A percentile compares a stretch with the other conserved stretches of the same genome.
phyloP scores from a whole-genome alignment of 1,140 invertebrate genomes.

The Drosophila pandora region DNA sequence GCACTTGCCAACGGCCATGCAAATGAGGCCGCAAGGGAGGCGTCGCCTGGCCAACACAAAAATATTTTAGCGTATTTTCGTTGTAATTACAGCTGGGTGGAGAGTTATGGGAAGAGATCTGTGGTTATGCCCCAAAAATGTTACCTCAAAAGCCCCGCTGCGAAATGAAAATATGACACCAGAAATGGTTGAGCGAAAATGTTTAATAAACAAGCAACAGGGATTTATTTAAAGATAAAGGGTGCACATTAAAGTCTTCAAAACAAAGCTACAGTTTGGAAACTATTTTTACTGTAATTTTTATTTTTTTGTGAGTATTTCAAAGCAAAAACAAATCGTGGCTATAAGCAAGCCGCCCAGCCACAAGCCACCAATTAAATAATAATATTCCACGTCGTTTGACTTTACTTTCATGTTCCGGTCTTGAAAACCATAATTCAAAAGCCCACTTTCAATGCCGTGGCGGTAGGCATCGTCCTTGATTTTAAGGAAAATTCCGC shows the following conservation, averaged over 20 bases:
- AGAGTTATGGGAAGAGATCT: slow-evolving; percentile 23
- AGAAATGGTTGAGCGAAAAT: not conserved
- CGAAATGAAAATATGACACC: slow-evolving; percentile 14
- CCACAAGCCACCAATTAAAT: slow-evolving; percentile 44
- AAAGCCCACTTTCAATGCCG: slow-evolving; percentile 55
- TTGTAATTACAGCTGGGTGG: slow-evolving; percentile 31
- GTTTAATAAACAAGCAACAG: not conserved
- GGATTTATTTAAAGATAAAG: no score
- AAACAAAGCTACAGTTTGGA: not conserved
- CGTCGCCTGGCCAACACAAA: slow-evolving; percentile 22
- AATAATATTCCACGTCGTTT: slow-evolving; percentile 62
- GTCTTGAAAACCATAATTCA: slow-evolving; percentile 35
- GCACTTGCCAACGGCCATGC: slow-evolving; percentile 57
- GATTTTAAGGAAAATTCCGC: slow-evolving; percentile 57
- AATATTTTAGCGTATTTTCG: slow-evolving; percentile 41
- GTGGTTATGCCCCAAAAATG: not conserved
- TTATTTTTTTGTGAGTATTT: slow-evolving; percentile 11
- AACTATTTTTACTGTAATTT: not conserved
- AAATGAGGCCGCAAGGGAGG: slow-evolving; percentile 67
- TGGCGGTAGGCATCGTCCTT: slow-evolving; percentile 50
- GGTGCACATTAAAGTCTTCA: no score
- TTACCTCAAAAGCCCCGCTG: slow-evolving; percentile 6
- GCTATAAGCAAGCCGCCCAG: slow-evolving; percentile 46
- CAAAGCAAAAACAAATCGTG: slow-evolving; percentile 24
- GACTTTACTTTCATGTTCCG: slow-evolving; percentile 49